phyloP scores from a whole-genome alignment of 2,113 vertebrate genomes.

The Pseudopodoces humilis region DNA sequence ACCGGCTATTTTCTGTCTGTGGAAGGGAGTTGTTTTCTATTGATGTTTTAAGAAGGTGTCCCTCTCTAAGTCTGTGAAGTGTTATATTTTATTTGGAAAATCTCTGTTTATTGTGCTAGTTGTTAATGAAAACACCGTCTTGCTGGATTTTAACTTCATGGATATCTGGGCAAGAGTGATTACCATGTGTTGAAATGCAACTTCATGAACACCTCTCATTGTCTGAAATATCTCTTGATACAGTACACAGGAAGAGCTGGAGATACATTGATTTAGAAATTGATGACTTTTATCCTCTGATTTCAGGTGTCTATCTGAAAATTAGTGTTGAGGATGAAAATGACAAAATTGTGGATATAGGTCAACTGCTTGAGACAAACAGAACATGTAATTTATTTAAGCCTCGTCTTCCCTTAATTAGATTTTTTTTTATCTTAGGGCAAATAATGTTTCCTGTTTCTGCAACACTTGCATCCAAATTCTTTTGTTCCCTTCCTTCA shows the following conservation, averaged over 20 bases:
- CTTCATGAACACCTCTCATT: background rate
- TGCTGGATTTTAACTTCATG: background rate
- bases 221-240: background rate
- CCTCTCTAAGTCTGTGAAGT: background rate
- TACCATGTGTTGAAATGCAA: background rate
- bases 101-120: background rate
- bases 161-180: background rate
- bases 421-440: background rate
- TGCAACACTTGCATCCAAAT: background rate
- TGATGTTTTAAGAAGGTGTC: slow-evolving; percentile 14
- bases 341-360: background rate
- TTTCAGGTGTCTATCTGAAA: background rate
- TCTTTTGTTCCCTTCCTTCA: background rate
- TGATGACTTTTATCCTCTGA: background rate
- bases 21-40: background rate
- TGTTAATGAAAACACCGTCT: background rate
- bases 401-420: background rate
- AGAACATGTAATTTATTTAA: background rate
- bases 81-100: slow-evolving; percentile 11
- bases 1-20: background rate
- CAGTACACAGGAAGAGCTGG: background rate
- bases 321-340: background rate
- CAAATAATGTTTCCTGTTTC: background rate
- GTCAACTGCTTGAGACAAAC: background rate
- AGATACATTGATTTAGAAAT: background rate